Conservation (phyloP, 2,113 vertebrate species). For the Aphelocoma coerulescens region DNA sequence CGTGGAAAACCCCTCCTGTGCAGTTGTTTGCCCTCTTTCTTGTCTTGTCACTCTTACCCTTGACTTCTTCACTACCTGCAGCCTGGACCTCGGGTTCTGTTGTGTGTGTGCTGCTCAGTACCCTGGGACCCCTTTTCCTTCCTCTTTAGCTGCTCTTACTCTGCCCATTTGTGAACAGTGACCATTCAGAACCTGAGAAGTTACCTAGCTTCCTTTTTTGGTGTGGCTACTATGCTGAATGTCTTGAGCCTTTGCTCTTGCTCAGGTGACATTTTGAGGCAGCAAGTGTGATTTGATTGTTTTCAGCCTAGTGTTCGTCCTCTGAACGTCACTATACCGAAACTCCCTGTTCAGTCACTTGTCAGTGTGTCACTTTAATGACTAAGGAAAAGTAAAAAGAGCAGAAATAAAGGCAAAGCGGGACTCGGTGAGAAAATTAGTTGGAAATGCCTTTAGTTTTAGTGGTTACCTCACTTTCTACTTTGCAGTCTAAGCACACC, state of each 20-base stretch:
- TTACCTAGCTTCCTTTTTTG: accelerated
- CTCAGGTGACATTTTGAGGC: neutral
- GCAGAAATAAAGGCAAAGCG: neutral
- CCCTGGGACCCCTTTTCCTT: neutral
- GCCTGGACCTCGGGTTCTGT: accelerated
- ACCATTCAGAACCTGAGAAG: neutral
- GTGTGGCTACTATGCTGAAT: neutral
- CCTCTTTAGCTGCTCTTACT: neutral
- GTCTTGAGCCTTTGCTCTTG: neutral
- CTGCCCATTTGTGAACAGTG: neutral
- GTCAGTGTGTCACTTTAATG: accelerated
- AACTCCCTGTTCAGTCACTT: neutral
- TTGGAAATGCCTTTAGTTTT: neutral
- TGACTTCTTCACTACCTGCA: neutral
- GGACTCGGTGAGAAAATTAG: neutral
- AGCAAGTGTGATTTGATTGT: neutral
- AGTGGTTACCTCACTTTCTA: neutral
- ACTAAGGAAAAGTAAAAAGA: neutral
- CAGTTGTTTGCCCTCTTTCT: neutral
- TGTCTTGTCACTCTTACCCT: neutral
- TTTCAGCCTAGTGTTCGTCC: neutral
- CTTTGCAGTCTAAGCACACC: neutral
- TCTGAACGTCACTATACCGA: neutral
- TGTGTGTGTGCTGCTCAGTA: neutral
- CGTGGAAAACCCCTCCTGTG: neutral